phyloP scores from a whole-genome alignment of 2,888 invertebrate species.

The Drosophila stalkeri region DNA sequence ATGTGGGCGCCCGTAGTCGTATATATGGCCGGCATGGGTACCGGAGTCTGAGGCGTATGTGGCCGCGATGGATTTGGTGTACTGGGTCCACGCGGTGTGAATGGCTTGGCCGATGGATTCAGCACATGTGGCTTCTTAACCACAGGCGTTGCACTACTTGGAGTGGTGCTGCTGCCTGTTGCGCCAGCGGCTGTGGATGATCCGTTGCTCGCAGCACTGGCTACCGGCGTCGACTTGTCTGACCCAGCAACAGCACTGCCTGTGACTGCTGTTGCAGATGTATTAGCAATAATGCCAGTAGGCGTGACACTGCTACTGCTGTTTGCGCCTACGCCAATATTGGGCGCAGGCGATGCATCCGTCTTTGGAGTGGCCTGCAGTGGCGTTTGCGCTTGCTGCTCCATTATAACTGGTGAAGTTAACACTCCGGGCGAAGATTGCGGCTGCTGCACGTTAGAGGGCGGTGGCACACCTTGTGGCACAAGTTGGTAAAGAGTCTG shows the following conservation, averaged over 20 bases:
- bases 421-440: conserved; percentile 76
- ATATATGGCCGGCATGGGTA: conserved; percentile 82
- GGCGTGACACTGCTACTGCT: conserved; percentile 55
- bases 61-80: conserved; percentile 89
- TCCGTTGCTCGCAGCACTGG: conserved; percentile 14
- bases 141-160: conserved; percentile 70
- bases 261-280: conserved; percentile 48
- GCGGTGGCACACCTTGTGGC: conserved; percentile 42
- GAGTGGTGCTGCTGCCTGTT: conserved; percentile 47
- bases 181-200: conserved; percentile 19
- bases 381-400: conserved; percentile 58
- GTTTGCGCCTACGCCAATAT: conserved; percentile 24
- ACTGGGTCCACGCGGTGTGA: conserved; percentile 90
- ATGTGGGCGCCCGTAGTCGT: conserved; percentile 81
- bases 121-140: conserved; percentile 89
- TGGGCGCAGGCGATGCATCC: conserved; percentile 57
- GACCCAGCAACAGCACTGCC: conserved; percentile 22
- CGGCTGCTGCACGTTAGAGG: conserved; percentile 67
- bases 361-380: conserved; percentile 63
- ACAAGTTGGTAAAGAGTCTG: conserved; percentile 69
- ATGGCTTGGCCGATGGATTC: conserved; percentile 95
- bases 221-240: conserved; percentile 51
- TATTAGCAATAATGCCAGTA: conserved; percentile 57
- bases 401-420: conserved; percentile 65
- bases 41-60: conserved; percentile 94